phyloP scores from a whole-genome alignment of 2,888 invertebrate genomes.

The Geotrupes spiniger region DNA sequence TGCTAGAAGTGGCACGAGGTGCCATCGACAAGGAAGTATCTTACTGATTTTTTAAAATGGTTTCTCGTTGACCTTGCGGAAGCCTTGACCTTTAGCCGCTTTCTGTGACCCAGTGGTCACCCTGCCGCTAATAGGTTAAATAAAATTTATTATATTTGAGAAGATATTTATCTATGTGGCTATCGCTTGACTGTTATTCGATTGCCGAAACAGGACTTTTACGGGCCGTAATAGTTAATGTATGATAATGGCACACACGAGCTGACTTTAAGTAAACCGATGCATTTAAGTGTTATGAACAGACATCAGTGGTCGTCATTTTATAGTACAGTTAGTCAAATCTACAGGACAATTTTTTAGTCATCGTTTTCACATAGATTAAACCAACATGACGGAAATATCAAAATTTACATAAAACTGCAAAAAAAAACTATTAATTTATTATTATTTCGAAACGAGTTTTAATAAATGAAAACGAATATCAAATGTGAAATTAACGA shows the following conservation, averaged over 20 bases:
- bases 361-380: no score
- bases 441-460: no score
- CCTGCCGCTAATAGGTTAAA: constrained; percentile 28
- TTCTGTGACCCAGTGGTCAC: constrained; percentile 30
- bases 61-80: constrained; percentile 30
- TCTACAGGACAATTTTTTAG: no score
- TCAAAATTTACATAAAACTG: no score
- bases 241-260: constrained; percentile 5
- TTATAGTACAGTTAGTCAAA: no score
- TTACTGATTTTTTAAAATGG: constrained; percentile 12
- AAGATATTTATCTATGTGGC: constrained; percentile 22
- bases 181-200: constrained; percentile 6
- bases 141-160: constrained; percentile 24
- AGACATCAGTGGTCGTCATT: neutral
- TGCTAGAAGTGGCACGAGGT: no score
- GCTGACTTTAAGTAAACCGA: neutral
- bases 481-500: no score
- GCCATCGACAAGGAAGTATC: constrained; percentile 9
- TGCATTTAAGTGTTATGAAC: constrained; percentile 1
- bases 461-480: no score
- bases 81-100: constrained; percentile 34
- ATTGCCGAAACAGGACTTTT: constrained; percentile 5
- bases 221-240: constrained; percentile 4
- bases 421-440: no score
- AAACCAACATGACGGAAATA: no score